Evolutionary conservation across 2,113 vertebrate species (phyloP).

Genomic region (Meles meles): DNA sequence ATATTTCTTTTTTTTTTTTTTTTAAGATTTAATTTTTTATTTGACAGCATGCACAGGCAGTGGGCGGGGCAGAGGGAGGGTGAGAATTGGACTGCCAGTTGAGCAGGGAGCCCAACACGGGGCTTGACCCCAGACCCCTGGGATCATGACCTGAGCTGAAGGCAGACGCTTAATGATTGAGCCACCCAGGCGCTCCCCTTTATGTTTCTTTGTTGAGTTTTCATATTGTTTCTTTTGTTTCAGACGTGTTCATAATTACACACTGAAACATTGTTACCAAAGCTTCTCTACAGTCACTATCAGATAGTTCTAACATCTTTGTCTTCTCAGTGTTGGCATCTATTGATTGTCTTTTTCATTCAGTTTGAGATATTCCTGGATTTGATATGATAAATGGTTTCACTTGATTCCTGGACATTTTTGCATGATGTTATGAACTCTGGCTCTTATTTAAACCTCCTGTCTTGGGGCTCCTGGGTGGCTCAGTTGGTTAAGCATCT

Average conservation of each 20-base stretch:
- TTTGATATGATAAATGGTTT: background rate
- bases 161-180: too few relatives aligned
- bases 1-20: background rate
- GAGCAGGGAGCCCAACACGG: too few relatives aligned
- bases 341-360: background rate
- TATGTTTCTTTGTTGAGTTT: background rate
- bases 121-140: too few relatives aligned
- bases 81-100: too few relatives aligned
- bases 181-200: too few relatives aligned
- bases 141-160: too few relatives aligned
- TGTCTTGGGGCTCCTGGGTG: too few relatives aligned
- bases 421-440: background rate
- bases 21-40: too few relatives aligned
- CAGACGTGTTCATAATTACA: background rate
- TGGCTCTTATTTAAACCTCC: too few relatives aligned
- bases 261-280: background rate
- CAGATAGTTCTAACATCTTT: background rate
- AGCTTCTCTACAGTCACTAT: background rate
- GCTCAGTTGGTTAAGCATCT: too few relatives aligned
- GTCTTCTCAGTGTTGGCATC: background rate
- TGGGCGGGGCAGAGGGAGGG: too few relatives aligned
- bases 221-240: background rate
- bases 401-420: background rate
- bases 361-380: background rate
- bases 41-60: too few relatives aligned